Evolutionary conservation across 2,113 vertebrate genomes (phyloP).

Genomic region (Prolemur simus): DNA sequence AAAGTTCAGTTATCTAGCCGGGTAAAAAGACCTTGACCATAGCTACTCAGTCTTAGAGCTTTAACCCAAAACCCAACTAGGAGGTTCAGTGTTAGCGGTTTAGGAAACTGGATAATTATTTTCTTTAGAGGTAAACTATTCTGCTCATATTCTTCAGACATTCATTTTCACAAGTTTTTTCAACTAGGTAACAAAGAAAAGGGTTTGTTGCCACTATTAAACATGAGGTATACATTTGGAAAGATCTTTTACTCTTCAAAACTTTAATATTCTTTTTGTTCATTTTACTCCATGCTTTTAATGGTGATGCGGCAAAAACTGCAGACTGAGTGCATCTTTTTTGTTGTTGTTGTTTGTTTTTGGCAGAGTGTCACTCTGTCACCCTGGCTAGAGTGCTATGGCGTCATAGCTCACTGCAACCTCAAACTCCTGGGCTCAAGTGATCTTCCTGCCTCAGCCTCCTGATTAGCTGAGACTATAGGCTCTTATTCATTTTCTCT

Average conservation of each 20-base stretch:
- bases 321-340: accelerated
- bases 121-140: neutral
- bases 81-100: neutral
- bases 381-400: no score
- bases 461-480: neutral
- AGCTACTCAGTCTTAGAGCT: accelerated
- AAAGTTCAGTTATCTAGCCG: accelerated
- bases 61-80: no score
- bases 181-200: neutral
- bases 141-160: neutral
- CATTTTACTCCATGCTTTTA: neutral
- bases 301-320: neutral
- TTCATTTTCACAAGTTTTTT: neutral
- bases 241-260: neutral
- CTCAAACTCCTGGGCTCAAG: no score
- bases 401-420: no score
- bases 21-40: accelerated
- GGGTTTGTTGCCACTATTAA: neutral
- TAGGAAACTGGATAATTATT: neutral
- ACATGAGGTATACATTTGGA: neutral
- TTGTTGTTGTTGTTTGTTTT: neutral
- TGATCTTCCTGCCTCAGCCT: no score
- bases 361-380: no score
- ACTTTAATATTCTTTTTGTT: neutral
- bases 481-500: neutral